These are phyloP conservation scores for Eulacestoma nigropectus DNA, from an alignment of 2,113 vertebrate genomes.

Conservation along the genomic window DNA sequence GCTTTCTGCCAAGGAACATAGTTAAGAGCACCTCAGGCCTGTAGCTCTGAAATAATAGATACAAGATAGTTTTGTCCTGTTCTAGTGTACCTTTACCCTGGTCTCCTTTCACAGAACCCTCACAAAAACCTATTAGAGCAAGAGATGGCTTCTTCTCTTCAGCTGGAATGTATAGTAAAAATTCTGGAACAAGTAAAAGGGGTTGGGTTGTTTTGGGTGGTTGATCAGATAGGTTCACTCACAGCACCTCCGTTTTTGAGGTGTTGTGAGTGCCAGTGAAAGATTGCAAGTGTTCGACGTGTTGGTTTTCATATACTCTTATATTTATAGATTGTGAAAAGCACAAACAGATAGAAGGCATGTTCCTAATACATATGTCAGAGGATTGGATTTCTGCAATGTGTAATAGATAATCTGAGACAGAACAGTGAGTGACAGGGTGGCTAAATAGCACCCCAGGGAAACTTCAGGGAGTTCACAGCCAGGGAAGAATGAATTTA, in stretches of 20 bases:
- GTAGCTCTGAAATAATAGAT: neutral
- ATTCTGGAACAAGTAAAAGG: neutral
- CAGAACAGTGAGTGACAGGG: slow-evolving; percentile 11
- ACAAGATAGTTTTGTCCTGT: neutral
- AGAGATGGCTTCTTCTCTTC: neutral
- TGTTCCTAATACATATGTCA: neutral
- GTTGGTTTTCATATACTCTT: slow-evolving; percentile 37
- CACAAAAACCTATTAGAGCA: neutral
- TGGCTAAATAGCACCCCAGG: neutral
- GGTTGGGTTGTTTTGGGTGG: neutral
- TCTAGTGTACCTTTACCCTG: neutral
- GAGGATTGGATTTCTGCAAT: slow-evolving; percentile 42
- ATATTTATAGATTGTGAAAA: slow-evolving; percentile 58
- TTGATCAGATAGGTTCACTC: neutral
- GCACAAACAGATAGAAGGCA: slow-evolving; percentile 28
- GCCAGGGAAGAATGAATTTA: neutral
- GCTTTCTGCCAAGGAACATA: neutral
- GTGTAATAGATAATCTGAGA: slow-evolving; percentile 27
- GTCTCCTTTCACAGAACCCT: neutral
- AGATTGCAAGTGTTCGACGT: neutral
- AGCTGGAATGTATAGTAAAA: neutral
- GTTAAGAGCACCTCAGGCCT: neutral
- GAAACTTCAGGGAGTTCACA: neutral
- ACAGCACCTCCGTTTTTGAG: neutral
- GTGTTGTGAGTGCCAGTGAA: neutral